These are phyloP conservation scores for Parascotia fuliginaria DNA, from an alignment of 2,888 invertebrate species.

Conservation along the genomic window DNA sequence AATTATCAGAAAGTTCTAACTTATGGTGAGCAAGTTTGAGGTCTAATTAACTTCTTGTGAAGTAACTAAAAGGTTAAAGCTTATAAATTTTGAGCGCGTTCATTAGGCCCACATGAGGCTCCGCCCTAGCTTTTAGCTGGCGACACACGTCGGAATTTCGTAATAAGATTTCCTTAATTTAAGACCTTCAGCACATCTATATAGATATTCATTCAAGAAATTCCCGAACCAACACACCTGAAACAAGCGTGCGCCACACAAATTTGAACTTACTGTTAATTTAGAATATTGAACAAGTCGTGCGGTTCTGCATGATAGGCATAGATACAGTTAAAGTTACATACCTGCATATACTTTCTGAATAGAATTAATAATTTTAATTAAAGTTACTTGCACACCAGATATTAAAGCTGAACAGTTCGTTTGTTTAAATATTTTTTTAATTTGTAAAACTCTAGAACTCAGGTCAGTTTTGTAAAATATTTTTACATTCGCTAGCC, in stretches of 20 bases:
- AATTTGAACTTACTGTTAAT: slow-evolving; percentile 24
- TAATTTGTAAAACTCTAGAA: too few species aligned
- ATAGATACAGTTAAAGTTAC: slow-evolving; percentile 7
- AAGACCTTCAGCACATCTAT: slow-evolving; percentile 59
- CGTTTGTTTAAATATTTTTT: too few species aligned
- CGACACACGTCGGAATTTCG: slow-evolving; percentile 83
- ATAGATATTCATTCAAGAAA: slow-evolving; percentile 42
- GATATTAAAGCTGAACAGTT: too few species aligned
- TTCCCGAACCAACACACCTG: slow-evolving; percentile 49
- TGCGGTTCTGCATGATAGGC: neutral
- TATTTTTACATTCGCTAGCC: too few species aligned
- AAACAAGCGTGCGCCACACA: slow-evolving; percentile 31
- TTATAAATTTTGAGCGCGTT: slow-evolving; percentile 83
- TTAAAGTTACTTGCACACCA: too few species aligned
- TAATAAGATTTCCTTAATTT: slow-evolving; percentile 84
- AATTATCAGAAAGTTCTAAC: slow-evolving; percentile 33
- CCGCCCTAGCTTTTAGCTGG: slow-evolving; percentile 72
- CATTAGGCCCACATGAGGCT: slow-evolving; percentile 72
- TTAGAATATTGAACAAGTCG: slow-evolving; percentile 6
- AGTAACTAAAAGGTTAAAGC: slow-evolving; percentile 76
- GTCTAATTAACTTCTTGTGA: slow-evolving; percentile 64
- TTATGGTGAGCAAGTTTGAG: slow-evolving; percentile 58
- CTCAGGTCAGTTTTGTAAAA: too few species aligned
- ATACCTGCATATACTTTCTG: neutral
- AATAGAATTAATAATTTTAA: too few species aligned